Evolutionary conservation across 2,888 invertebrate genomes (phyloP).

Genomic region (Nomada lathburiana): DNA sequence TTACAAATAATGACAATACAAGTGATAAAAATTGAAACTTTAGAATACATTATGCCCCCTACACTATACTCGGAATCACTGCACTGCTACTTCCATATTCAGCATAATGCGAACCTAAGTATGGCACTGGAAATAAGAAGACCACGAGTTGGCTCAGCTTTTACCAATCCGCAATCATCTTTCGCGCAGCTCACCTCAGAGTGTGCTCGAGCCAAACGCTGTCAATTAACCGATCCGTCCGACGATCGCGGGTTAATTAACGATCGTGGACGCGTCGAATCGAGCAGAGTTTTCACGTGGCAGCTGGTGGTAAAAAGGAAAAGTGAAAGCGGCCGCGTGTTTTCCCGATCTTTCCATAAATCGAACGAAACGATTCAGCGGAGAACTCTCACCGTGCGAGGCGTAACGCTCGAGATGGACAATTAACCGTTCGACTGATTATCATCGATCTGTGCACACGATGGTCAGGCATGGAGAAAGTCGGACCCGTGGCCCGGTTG

Average conservation of each 20-base stretch:
- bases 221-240: constrained; percentile 30
- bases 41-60: no score
- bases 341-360: constrained; percentile 58
- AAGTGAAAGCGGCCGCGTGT: constrained; percentile 43
- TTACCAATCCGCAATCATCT: background rate
- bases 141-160: no score
- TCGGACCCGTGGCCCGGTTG: constrained; percentile 64
- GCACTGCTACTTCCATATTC: no score
- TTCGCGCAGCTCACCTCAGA: background rate
- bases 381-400: constrained; percentile 48
- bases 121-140: no score
- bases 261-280: constrained; percentile 20
- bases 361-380: constrained; percentile 9
- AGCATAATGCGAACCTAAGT: no score
- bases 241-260: constrained; percentile 36
- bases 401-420: constrained; percentile 55
- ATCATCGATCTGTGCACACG: constrained; percentile 65
- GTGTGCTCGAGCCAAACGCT: background rate
- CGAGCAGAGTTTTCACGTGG: constrained; percentile 15
- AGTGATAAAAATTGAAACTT: no score
- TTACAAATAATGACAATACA: no score
- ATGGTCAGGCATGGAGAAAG: constrained; percentile 66
- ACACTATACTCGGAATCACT: no score
- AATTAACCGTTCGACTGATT: constrained; percentile 66
- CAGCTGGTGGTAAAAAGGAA: constrained; percentile 25